Evolutionary conservation across 2,797 vertebrate genomes (phyloP), one percentile per base, ranked within the genome.

Genomic region (Acanthiza pusilla): DNA sequence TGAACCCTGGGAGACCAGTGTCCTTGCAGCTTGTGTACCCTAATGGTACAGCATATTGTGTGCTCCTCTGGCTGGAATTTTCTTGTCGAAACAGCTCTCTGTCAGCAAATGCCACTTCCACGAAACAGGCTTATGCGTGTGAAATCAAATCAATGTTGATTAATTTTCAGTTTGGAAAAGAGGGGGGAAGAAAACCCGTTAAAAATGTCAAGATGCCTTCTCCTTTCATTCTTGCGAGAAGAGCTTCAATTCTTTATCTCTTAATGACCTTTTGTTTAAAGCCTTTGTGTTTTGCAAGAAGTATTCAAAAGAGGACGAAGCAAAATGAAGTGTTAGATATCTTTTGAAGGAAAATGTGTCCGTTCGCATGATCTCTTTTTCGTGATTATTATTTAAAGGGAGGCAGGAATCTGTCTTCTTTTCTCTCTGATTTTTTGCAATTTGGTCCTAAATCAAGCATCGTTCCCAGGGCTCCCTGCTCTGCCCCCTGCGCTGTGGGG

Each of bases 201-300:
- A 92, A 95, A 95, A 96, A 95, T 94, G 95, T 94, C 96, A 96
- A 93, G 88, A 90, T 72, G 88, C 76, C 32, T 78, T 63, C 81
- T 86, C 23, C 77, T 86, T 88, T 79, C 53, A 22, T 91, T 92
- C 76, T 84, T 4, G 1, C 55, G 65, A 93, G 50, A 79, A 77
- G 63, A 43, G 50, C 86, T 95, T 87, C 65, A 65, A 2, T 94
- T 92, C 87, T 94, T 96, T 93, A 54, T 95, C 84, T 95, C 53
- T 94, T 96, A 95, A 94, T 92, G 95, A 95, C 95, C 95, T 96
- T 96, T 95, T 95, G 77, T 89, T 95, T 95, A 92, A 95, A 96
- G 92, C 61, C 61, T 95, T 95, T 83, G 71, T 91, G 45, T 85
- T 92, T 79, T 83, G 43, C 63, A 61, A 88, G 84, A 94, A 91